Percentiles rank a stretch among this genome's conserved stretches.
These are phyloP conservation scores for Copsychus sechellarum DNA, from an alignment of 2,113 vertebrate species.

Conservation along the genomic window DNA sequence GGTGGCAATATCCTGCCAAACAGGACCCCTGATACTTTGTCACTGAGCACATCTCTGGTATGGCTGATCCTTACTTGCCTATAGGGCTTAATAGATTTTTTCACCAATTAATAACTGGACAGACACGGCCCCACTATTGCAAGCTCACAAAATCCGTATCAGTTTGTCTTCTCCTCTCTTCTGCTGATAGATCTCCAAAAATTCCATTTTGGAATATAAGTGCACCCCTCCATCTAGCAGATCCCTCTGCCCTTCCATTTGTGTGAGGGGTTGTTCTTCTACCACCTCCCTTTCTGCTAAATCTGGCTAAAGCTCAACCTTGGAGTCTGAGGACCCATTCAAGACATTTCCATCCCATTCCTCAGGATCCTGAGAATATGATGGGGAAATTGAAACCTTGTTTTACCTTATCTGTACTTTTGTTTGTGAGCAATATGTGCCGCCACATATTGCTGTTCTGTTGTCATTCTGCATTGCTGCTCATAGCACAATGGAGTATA, in stretches of 20 bases:
- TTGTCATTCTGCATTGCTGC: neutral
- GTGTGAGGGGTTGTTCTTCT: neutral
- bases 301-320: neutral
- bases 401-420: neutral
- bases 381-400: neutral
- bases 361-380: neutral
- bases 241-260: neutral
- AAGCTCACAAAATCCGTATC: neutral
- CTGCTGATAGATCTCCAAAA: neutral
- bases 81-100: neutral
- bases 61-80: neutral
- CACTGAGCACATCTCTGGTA: fast-evolving
- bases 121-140: neutral
- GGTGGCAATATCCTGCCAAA: neutral
- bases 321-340: neutral
- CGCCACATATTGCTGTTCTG: neutral
- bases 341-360: neutral
- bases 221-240: neutral
- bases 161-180: neutral
- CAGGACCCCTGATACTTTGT: neutral
- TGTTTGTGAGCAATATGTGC: neutral
- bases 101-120: neutral
- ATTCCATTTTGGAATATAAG: neutral
- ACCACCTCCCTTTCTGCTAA: neutral
- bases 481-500: neutral